Evolutionary conservation across 2,888 invertebrate genomes (phyloP).

Genomic region (Cheilosia scutellata): DNA sequence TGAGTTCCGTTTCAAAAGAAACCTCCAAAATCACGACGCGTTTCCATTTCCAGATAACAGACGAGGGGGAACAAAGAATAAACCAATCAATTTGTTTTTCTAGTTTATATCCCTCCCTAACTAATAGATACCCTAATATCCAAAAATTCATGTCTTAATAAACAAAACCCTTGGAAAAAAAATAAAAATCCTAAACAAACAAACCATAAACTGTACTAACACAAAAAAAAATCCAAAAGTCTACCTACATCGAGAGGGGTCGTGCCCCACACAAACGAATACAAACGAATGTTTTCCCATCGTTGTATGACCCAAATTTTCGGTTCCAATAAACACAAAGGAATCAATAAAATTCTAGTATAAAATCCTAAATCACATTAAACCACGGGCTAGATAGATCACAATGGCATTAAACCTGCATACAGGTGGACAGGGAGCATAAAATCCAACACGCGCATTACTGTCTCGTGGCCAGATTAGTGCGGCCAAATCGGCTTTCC

Average conservation of each 20-base stretch:
- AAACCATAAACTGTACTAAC: constrained; percentile 21
- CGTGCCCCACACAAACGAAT: not conserved
- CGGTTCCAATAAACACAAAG: constrained; percentile 33
- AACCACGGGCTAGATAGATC: constrained; percentile 27
- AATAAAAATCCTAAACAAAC: constrained; percentile 27
- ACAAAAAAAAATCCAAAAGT: not conserved
- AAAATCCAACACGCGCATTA: constrained; percentile 20
- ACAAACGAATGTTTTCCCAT: not conserved
- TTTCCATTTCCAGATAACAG: too few relatives aligned
- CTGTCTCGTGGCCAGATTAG: constrained; percentile 48
- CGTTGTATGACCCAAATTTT: constrained; percentile 33
- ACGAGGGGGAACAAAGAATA: not conserved
- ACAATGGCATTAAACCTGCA: constrained; percentile 24
- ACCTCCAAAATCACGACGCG: too few relatives aligned
- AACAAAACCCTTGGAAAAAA: not conserved
- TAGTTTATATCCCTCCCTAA: not conserved
- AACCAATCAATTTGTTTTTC: not conserved
- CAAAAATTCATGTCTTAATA: constrained; percentile 23
- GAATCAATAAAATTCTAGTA: constrained; percentile 48
- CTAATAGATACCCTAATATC: not conserved
- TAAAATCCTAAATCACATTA: constrained; percentile 42
- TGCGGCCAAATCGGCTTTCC: constrained; percentile 35
- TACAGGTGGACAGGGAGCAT: constrained; percentile 12
- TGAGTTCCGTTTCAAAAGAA: too few relatives aligned
- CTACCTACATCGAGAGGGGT: not conserved